Conservation (phyloP, 2,113 vertebrate species). For the Desmodus rotundus region DNA sequence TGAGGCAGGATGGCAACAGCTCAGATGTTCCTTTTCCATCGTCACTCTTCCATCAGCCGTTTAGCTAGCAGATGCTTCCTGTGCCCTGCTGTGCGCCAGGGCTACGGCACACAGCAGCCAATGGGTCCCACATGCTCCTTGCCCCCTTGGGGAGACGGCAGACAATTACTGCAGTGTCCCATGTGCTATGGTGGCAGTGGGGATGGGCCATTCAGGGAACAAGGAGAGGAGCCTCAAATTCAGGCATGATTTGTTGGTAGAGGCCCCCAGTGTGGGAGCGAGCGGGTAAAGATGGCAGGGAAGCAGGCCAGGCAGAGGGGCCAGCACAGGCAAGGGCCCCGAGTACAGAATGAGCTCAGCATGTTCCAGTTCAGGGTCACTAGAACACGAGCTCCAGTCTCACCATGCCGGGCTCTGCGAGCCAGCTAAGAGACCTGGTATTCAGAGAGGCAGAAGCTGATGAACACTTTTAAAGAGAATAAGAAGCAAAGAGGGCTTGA, state of each 20-base stretch:
- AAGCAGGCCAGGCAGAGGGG: not conserved
- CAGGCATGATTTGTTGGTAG: no score
- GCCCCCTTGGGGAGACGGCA: not conserved
- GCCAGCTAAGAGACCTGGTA: not conserved
- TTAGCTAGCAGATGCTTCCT: not conserved
- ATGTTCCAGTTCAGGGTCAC: not conserved
- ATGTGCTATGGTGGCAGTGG: not conserved
- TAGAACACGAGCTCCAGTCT: fast-evolving
- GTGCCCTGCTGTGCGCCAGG: not conserved
- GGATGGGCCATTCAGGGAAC: not conserved
- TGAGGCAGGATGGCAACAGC: not conserved
- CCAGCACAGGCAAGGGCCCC: not conserved
- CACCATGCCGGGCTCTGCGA: fast-evolving
- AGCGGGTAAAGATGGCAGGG: not conserved
- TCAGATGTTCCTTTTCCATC: not conserved
- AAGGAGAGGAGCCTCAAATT: not conserved
- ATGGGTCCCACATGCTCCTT: not conserved
- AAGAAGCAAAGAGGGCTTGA: not conserved
- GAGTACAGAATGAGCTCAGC: not conserved
- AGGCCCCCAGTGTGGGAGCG: not conserved
- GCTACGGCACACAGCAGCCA: not conserved
- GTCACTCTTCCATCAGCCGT: not conserved
- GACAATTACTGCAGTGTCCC: not conserved
- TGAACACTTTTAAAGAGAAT: not conserved
- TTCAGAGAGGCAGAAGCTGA: not conserved